Evolutionary conservation across 2,113 vertebrate species (phyloP).

Genomic region (Tenebrosternarchus preto): DNA sequence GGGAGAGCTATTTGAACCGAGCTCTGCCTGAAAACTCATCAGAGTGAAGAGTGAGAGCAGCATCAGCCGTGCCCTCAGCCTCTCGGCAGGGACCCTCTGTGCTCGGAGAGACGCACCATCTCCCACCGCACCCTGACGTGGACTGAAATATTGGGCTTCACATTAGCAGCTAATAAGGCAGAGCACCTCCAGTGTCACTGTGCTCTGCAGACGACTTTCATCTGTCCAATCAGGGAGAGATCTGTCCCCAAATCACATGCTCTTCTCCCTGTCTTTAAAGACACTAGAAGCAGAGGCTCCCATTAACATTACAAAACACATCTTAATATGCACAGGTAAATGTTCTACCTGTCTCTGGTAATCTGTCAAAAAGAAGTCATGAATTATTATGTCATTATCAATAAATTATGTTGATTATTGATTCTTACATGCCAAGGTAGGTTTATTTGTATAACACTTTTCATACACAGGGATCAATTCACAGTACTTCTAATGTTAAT

Average conservation of each 20-base stretch:
- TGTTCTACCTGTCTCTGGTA: too few species aligned
- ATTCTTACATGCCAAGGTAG: neutral
- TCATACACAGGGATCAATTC: too few species aligned
- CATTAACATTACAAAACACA: slow-evolving; percentile 4
- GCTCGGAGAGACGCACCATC: slow-evolving; percentile 3
- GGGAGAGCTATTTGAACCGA: slow-evolving; percentile 46
- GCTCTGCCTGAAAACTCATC: slow-evolving; percentile 67
- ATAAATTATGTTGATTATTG: too few species aligned
- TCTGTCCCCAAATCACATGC: slow-evolving; percentile 83
- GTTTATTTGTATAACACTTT: too few species aligned
- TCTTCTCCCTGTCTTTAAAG: slow-evolving; percentile 68
- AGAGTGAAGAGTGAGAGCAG: slow-evolving; percentile 52
- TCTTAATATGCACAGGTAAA: too few species aligned
- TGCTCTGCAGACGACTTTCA: slow-evolving; percentile 83
- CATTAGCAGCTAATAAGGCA: slow-evolving; percentile 86
- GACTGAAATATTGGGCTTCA: slow-evolving; percentile 82
- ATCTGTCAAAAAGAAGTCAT: too few species aligned
- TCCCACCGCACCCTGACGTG: slow-evolving; percentile 74
- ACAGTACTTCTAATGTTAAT: too few species aligned
- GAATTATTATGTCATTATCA: too few species aligned
- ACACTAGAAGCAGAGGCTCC: neutral
- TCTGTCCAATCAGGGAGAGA: slow-evolving; percentile 86
- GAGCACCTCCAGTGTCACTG: slow-evolving; percentile 71
- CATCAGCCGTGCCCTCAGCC: slow-evolving; percentile 60
- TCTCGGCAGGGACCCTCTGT: slow-evolving; percentile 65